These are phyloP conservation scores for Sterna hirundo DNA, from an alignment of 2,113 vertebrate species.

Conservation along the genomic window DNA sequence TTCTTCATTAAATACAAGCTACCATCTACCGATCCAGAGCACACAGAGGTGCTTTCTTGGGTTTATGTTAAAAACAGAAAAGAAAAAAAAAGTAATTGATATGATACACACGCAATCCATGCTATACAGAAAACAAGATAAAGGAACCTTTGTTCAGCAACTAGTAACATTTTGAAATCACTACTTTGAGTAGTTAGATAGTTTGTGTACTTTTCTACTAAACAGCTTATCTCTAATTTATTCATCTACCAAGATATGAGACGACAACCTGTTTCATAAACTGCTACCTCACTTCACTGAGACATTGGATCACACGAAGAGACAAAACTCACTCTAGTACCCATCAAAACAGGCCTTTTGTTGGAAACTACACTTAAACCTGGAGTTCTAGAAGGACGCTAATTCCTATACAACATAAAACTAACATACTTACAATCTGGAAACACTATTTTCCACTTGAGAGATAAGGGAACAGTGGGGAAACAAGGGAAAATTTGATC, in stretches of 20 bases:
- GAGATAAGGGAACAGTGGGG: background rate
- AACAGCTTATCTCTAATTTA: background rate
- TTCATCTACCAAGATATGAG: background rate
- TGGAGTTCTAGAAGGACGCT: background rate
- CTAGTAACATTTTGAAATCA: background rate
- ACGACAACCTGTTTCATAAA: background rate
- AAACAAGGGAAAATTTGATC: background rate
- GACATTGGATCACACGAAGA: background rate
- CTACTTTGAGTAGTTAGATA: background rate
- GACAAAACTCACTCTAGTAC: background rate
- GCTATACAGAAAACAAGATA: background rate
- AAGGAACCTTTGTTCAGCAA: background rate
- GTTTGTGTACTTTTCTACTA: background rate
- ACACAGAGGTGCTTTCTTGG: conserved; percentile 48
- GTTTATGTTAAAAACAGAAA: background rate
- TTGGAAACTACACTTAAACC: background rate
- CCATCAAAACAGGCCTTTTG: background rate
- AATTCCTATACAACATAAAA: background rate
- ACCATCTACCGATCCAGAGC: conserved; percentile 79
- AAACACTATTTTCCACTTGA: background rate
- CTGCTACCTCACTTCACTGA: background rate
- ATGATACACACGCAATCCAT: background rate
- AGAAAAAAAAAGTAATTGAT: background rate
- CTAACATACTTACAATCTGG: background rate
- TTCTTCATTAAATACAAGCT: conserved; percentile 40